Base-by-base conservation (phyloP, 2,888 invertebrate genomes). In the Hirtodrosophila cameraria region DNA sequence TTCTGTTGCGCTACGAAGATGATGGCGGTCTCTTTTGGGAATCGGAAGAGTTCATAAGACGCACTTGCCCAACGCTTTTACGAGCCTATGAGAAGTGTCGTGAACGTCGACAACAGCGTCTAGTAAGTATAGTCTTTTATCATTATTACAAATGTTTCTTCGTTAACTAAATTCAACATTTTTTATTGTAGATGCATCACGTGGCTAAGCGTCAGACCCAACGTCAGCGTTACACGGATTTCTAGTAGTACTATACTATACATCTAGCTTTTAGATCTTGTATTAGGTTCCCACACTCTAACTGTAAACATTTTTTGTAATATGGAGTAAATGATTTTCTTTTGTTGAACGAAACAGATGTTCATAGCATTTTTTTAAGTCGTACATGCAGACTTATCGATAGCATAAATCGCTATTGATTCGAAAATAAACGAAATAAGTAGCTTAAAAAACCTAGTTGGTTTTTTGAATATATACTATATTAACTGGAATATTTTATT, bases 191-290 rank as follows among this genome's bases (percentile, higher is more conserved):
- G 89, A 88, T 89, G 89, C 81, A 78, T 52, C 86, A 88, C 48
- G 82, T 88, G 20, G 83, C 89, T 43, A 89, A 87, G 39, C 86
- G 88, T 8, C 88, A 89, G 66, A 89, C 76, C 53, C 58, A 85
- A 31, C 88, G 89, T 36, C 89, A 88, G 74, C 72, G 88, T 9
- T 87, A 87, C 55, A 87, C 88, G 48, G 87, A 87, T 71, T 87
- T 87, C 53, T 87, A 88, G 81, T 60, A 64, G 46, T 49, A 41
- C n/a, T n/a, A n/a, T n/a, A 66, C 35, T 58, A 46, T 9, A 53
- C 11, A 30, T 54, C 15, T 82, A 76, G 75, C 62, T 64, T 57
- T 63, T 79, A 77, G 70, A 66, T 57, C 53, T 63, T 75, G 30
- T 54, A 48, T 64, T 80, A 82, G 66, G 80, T 67, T 82, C 79